A percentile compares a stretch with the other conserved stretches of the same genome.
phyloP scores from a whole-genome alignment of 1,140 invertebrate species.

The Apis dorsata region DNA sequence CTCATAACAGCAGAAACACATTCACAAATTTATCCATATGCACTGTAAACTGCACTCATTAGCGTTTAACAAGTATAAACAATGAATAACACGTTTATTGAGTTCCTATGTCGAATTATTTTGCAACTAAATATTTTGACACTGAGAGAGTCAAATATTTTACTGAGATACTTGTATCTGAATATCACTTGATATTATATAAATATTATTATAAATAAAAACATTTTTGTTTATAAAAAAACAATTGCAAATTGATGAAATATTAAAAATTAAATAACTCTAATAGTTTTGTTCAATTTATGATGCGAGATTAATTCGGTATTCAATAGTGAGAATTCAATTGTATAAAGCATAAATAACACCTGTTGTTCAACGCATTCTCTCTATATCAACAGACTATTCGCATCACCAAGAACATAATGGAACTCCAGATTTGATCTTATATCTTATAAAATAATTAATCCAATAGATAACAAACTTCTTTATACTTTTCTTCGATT shows the following conservation, averaged over 20 bases:
- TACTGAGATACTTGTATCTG: background rate
- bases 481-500: background rate
- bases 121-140: background rate
- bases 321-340: background rate
- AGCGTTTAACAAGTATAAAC: background rate
- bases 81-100: background rate
- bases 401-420: background rate
- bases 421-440: background rate
- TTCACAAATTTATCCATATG: background rate
- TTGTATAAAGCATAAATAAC: background rate
- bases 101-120: too few species aligned
- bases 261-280: background rate
- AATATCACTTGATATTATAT: background rate
- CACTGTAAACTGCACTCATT: background rate
- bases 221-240: background rate
- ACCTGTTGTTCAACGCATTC: slow-evolving; percentile 3
- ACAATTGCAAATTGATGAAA: background rate
- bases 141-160: background rate
- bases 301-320: background rate
- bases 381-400: background rate
- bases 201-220: background rate
- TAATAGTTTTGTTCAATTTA: background rate
- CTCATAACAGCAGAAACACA: background rate
- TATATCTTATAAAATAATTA: background rate
- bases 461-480: background rate